Evolutionary conservation across 2,797 vertebrate genomes (phyloP).

Genomic region (Cryptoblepharus egeriae): DNA sequence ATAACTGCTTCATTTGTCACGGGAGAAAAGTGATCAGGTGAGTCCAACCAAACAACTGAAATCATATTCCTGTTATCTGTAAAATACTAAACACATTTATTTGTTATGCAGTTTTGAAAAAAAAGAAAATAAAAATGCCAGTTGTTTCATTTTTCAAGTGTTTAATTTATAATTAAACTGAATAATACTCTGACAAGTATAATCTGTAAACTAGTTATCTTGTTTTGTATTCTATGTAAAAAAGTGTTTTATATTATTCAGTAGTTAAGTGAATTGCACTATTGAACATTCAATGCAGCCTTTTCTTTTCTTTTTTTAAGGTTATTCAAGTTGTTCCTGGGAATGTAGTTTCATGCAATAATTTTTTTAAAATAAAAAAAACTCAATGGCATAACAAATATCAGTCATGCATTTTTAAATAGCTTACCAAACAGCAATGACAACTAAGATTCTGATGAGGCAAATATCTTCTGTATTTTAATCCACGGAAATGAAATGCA

Average conservation of each 20-base stretch:
- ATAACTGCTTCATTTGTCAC: background rate
- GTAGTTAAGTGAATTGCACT: slow-evolving; percentile 82
- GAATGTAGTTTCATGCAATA: slow-evolving; percentile 86
- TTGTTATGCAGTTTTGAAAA: slow-evolving; percentile 62
- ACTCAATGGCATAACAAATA: slow-evolving; percentile 69
- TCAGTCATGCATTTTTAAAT: slow-evolving; percentile 75
- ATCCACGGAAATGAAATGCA: slow-evolving; percentile 68
- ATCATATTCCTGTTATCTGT: slow-evolving; percentile 41
- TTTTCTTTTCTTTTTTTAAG: slow-evolving; percentile 76
- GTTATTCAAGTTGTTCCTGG: slow-evolving; percentile 75
- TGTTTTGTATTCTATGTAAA: slow-evolving; percentile 78
- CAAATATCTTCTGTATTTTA: slow-evolving; percentile 76
- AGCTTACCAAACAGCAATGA: slow-evolving; percentile 67
- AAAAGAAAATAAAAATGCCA: slow-evolving; percentile 32
- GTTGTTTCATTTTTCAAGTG: slow-evolving; percentile 62
- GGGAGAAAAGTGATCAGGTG: background rate
- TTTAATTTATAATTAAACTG: slow-evolving; percentile 71
- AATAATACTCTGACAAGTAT: slow-evolving; percentile 68
- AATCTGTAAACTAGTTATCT: slow-evolving; percentile 71
- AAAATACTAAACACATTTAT: slow-evolving; percentile 52
- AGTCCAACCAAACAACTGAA: background rate
- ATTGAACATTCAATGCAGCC: slow-evolving; percentile 76
- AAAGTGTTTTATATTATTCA: slow-evolving; percentile 76
- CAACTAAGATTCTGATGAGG: slow-evolving; percentile 62
- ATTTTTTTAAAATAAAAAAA: slow-evolving; percentile 76